Evolutionary conservation across 2,797 vertebrate genomes (phyloP), one percentile per base, ranked within the genome.

Genomic region (Hyperoplus immaculatus): DNA sequence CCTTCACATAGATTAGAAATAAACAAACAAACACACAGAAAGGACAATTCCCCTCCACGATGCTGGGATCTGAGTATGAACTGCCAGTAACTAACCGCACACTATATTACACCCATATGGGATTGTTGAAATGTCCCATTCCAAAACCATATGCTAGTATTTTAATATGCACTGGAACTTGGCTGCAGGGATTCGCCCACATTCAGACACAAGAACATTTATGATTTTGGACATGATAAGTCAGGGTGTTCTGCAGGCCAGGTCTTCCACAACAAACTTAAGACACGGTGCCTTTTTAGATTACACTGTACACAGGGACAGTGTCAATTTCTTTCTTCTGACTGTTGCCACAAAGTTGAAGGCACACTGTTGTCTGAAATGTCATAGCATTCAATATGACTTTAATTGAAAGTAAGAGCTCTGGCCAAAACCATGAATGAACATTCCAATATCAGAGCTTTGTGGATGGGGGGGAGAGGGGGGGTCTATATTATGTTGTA

Each of bases 1-100:
- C 51, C 83, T 86, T 85, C 68, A 71, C 66, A 43, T 16, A 61
- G 18, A 81, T 79, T 71, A 86, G 51, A 54, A 43, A 54, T 36
- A 72, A 82, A 84, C 73, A 86, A 80, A 86, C 63, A 74, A 68
- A 82, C 58, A 69, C 12, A 41, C 0, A 67, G 42, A 72, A 47
- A 18, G 8, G n/a, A 58, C 62, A 66, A 29, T 59, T 64, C 41
- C 29, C 59, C 57, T 21, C 43, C n/a, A 38, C 14, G 3, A 43
- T 59, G 50, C 65, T 56, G 38, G 60, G 53, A 43, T 42, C 55
- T 29, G 29, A 61, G 3, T 3, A 18, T 15, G 10, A 69, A 36
- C n/a, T 18, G 4, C 11, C 57, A 63, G 38, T 15, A 21, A 39
- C 41, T 54, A 67, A 54, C 51, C 16, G 15, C 29, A 43, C 21